These are phyloP conservation scores for Archips xylosteana DNA, from an alignment of 2,888 invertebrate species.

Conservation along the genomic window DNA sequence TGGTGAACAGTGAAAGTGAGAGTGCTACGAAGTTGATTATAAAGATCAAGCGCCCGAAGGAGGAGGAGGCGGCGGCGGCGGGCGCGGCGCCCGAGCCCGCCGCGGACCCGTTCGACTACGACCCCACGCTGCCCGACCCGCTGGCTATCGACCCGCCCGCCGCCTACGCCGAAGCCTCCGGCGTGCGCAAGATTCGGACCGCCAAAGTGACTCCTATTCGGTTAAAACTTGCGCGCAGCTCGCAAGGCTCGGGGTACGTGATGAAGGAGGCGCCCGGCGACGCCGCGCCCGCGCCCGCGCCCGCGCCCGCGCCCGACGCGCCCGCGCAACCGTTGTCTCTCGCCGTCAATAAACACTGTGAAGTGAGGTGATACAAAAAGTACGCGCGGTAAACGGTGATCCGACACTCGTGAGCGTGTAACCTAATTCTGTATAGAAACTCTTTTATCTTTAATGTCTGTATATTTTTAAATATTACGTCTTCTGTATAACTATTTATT, in stretches of 20 bases:
- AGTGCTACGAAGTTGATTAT: constrained; percentile 91
- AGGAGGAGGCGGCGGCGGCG: constrained; percentile 63
- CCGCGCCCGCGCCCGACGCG: constrained; percentile 49
- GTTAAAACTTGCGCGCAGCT: constrained; percentile 93
- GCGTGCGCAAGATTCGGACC: constrained; percentile 86
- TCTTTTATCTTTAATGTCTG: constrained; percentile 58
- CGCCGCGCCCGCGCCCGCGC: constrained; percentile 53
- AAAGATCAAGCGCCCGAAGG: constrained; percentile 87
- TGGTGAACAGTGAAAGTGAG: constrained; percentile 81
- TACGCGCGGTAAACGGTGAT: constrained; percentile 32
- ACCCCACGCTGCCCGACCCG: constrained; percentile 77
- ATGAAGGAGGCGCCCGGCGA: constrained; percentile 77
- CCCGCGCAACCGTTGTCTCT: constrained; percentile 68
- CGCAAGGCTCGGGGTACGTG: constrained; percentile 90
- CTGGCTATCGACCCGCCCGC: constrained; percentile 75
- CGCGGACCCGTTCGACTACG: constrained; percentile 79
- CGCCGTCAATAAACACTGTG: constrained; percentile 92
- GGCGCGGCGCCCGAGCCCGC: constrained; percentile 64
- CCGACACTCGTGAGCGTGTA: constrained; percentile 50
- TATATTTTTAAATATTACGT: constrained; percentile 66
- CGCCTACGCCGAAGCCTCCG: constrained; percentile 71
- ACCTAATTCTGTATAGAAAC: constrained; percentile 59
- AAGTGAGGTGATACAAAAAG: constrained; percentile 93
- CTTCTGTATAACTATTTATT: constrained; percentile 75
- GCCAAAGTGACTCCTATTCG: constrained; percentile 92